Percentiles rank a stretch among this genome's conserved stretches.
phyloP scores from a whole-genome alignment of 2,888 invertebrate genomes.

The Lithophane leautieri region DNA sequence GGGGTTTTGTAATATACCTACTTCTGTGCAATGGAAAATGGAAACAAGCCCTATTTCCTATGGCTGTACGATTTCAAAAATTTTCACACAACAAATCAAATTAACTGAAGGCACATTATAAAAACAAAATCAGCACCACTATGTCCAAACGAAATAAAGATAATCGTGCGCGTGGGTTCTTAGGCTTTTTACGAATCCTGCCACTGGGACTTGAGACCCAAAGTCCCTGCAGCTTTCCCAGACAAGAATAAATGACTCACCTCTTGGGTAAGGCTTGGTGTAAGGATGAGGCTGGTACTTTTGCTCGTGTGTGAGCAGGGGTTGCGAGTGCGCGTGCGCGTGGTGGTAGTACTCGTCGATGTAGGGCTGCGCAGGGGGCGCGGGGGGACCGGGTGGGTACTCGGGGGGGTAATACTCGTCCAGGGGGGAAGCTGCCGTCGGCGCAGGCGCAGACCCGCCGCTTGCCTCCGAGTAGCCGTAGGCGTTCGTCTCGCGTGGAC shows the following conservation, averaged over 20 bases:
- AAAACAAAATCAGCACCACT: neutral
- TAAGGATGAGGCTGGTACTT: slow-evolving; percentile 93
- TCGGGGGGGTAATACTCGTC: slow-evolving; percentile 90
- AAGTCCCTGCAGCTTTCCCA: neutral
- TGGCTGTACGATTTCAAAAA: neutral
- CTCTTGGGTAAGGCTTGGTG: slow-evolving; percentile 93
- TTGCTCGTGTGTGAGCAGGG: slow-evolving; percentile 90
- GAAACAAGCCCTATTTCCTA: neutral
- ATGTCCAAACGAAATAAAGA: neutral
- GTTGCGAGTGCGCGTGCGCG: slow-evolving; percentile 92
- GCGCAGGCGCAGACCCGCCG: slow-evolving; percentile 79
- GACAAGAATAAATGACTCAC: slow-evolving; percentile 80
- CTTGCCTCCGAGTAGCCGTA: slow-evolving; percentile 87
- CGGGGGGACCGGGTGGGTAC: slow-evolving; percentile 86
- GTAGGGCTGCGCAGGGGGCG: slow-evolving; percentile 91
- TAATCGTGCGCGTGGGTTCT: neutral
- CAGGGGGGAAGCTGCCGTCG: slow-evolving; percentile 86
- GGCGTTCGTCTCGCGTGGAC: slow-evolving; percentile 88
- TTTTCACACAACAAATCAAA: neutral
- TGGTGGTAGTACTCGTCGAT: slow-evolving; percentile 94
- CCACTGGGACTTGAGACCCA: neutral
- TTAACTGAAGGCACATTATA: neutral
- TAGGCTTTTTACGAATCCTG: neutral
- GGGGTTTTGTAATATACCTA: neutral
- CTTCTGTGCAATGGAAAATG: neutral